phyloP scores from a whole-genome alignment of 2,113 vertebrate species.

The Gorsachius goisagi region DNA sequence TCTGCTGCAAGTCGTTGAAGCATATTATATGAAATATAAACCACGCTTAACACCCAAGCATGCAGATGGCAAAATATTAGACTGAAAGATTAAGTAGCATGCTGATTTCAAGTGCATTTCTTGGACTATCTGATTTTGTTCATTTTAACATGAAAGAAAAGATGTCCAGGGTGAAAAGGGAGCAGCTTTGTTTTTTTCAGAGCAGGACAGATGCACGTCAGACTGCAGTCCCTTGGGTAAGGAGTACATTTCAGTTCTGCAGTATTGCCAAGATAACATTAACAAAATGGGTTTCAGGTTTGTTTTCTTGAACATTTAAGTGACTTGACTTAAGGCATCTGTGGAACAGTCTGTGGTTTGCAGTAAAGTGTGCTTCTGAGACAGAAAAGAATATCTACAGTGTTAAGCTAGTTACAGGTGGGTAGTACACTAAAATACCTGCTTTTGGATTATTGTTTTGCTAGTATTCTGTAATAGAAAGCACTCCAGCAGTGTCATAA shows the following conservation, averaged over 20 bases:
- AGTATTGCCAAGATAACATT: background rate
- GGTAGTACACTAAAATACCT: background rate
- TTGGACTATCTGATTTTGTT: background rate
- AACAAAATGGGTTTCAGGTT: background rate
- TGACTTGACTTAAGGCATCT: background rate
- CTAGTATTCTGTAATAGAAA: background rate
- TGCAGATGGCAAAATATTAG: background rate
- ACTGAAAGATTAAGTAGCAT: background rate
- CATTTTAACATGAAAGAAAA: constrained; percentile 37
- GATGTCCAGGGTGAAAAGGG: background rate
- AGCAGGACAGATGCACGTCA: constrained; percentile 29
- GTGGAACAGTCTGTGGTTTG: background rate
- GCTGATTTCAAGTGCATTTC: background rate
- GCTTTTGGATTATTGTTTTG: background rate
- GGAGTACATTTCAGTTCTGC: background rate
- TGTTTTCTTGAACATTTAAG: background rate
- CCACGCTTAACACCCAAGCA: background rate
- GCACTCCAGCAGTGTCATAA: background rate
- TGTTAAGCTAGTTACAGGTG: background rate
- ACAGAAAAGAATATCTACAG: background rate
- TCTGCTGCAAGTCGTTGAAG: background rate
- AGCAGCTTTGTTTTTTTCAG: constrained; percentile 27
- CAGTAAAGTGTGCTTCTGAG: background rate
- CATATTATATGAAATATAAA: background rate
- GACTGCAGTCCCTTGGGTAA: background rate